Percentiles rank a stretch among this genome's conserved stretches.
Conservation (phyloP, 2,888 invertebrate species). For the Nasonia oneida region DNA sequence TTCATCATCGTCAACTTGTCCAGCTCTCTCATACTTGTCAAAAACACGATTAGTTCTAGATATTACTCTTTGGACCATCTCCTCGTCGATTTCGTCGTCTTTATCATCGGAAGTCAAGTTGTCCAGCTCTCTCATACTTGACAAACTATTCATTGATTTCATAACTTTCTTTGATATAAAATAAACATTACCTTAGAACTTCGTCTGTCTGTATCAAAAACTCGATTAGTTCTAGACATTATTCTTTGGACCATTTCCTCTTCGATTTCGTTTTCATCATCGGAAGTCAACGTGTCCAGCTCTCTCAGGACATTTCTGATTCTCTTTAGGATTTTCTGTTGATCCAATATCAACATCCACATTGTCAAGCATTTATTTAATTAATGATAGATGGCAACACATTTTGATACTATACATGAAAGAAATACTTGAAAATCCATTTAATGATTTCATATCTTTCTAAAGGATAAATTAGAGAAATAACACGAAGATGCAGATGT, state of each 20-base stretch:
- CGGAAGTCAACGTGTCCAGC: constrained; percentile 2
- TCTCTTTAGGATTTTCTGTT: not conserved
- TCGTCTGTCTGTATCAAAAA: constrained; percentile 18
- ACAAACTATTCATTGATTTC: no score
- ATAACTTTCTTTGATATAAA: no score
- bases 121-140: not conserved
- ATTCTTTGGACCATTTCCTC: constrained; percentile 4
- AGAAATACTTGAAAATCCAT: no score
- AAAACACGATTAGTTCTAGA: no score
- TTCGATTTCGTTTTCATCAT: constrained; percentile 17
- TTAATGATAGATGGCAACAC: constrained; percentile 55
- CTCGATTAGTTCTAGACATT: constrained; percentile 32
- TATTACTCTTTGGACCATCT: no score
- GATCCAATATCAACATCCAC: constrained; percentile 21
- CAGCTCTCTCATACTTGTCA: not conserved
- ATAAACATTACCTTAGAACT: no score
- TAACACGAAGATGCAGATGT: no score
- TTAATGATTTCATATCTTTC: no score
- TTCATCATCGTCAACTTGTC: constrained; percentile 27
- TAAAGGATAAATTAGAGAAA: no score
- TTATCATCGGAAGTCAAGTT: constrained; percentile 20
- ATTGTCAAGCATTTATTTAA: constrained; percentile 42
- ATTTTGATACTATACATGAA: constrained; percentile 22
- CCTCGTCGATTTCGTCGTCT: not conserved
- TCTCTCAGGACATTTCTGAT: not conserved